These are phyloP conservation scores for Isurus oxyrinchus DNA, from an alignment of 2,113 vertebrate species.

Conservation along the genomic window DNA sequence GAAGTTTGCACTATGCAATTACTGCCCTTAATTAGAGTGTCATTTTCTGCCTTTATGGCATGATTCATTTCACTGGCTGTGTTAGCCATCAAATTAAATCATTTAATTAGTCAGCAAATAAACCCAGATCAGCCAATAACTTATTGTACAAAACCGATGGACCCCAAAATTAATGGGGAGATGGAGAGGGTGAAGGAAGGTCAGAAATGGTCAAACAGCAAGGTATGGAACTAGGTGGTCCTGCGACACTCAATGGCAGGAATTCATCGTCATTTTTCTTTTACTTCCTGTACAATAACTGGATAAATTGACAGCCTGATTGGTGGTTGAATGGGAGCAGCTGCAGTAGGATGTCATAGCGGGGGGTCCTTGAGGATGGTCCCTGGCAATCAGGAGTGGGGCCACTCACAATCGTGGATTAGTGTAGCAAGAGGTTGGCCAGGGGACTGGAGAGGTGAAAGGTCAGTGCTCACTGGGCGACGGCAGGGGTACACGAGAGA, in stretches of 20 bases:
- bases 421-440: neutral
- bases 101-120: neutral
- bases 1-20: neutral
- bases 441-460: neutral
- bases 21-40: neutral
- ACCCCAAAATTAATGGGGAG: neutral
- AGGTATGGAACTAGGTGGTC: neutral
- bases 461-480: neutral
- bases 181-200: neutral
- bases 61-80: neutral
- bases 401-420: neutral
- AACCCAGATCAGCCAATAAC: neutral
- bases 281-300: neutral
- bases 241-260: neutral
- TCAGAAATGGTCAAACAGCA: neutral
- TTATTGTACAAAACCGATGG: neutral
- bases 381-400: neutral
- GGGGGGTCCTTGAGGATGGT: neutral
- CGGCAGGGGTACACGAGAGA: neutral
- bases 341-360: neutral
- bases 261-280: neutral
- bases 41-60: neutral
- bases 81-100: neutral
- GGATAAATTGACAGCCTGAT: neutral
- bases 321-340: neutral